phyloP scores from a whole-genome alignment of 1,140 invertebrate genomes.

The Papilio polytes region DNA sequence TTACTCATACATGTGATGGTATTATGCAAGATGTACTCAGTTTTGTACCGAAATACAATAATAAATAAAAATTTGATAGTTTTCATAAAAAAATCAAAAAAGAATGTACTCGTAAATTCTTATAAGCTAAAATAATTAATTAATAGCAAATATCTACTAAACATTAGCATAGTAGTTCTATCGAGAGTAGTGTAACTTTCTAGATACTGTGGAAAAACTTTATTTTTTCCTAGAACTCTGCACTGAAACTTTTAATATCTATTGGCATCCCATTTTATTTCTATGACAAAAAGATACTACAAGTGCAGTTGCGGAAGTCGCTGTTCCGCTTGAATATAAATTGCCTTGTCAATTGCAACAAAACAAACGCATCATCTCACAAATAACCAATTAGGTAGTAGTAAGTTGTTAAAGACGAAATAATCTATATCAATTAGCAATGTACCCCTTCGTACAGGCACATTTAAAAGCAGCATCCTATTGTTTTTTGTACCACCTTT shows the following conservation, averaged over 20 bases:
- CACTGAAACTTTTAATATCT: neutral
- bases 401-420: too few relatives aligned
- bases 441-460: too few relatives aligned
- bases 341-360: too few relatives aligned
- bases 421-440: too few relatives aligned
- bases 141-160: neutral
- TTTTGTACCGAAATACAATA: neutral
- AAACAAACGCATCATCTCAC: too few relatives aligned
- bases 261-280: neutral
- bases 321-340: too few relatives aligned
- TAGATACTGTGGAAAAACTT: neutral
- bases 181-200: neutral
- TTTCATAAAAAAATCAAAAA: neutral
- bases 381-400: too few relatives aligned
- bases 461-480: too few relatives aligned
- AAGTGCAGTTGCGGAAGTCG: too few relatives aligned
- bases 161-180: neutral
- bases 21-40: neutral
- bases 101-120: too few relatives aligned
- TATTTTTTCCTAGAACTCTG: neutral
- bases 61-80: neutral
- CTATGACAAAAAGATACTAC: too few relatives aligned
- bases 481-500: too few relatives aligned
- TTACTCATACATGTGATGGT: constrained; percentile 1
- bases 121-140: neutral